phyloP scores from a whole-genome alignment of 2,113 vertebrate genomes.

The Gopherus flavomarginatus region DNA sequence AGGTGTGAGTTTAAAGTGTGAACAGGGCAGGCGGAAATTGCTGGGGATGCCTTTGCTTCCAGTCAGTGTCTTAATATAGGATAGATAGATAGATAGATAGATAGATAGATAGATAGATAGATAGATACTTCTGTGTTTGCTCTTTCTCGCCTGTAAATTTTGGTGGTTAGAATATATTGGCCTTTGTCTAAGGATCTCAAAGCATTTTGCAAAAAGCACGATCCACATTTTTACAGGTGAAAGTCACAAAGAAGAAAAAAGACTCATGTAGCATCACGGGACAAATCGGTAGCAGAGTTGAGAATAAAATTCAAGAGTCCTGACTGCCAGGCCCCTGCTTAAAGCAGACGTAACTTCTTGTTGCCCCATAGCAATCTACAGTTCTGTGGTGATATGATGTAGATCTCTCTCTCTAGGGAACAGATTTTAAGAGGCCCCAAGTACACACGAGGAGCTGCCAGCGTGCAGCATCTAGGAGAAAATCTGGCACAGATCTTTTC shows the following conservation, averaged over 20 bases:
- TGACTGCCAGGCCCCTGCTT: background rate
- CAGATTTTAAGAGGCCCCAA: background rate
- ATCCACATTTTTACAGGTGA: background rate
- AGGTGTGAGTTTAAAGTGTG: background rate
- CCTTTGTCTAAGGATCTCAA: background rate
- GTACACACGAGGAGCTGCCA: background rate
- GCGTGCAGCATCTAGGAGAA: background rate
- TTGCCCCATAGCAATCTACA: background rate
- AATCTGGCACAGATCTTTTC: background rate
- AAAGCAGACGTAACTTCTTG: accelerated
- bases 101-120: background rate
- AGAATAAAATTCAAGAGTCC: background rate
- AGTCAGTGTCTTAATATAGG: background rate
- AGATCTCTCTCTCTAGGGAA: background rate
- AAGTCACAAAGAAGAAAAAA: background rate
- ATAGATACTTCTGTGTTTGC: background rate
- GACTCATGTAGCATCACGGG: background rate
- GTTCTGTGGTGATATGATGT: background rate
- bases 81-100: background rate
- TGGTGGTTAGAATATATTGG: accelerated
- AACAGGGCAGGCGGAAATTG: accelerated
- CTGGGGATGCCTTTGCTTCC: background rate
- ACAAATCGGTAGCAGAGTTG: background rate
- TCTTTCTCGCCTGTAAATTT: background rate
- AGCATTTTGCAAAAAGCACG: background rate